Conservation (phyloP, 2,888 invertebrate species). For the Catocala fraxini region DNA sequence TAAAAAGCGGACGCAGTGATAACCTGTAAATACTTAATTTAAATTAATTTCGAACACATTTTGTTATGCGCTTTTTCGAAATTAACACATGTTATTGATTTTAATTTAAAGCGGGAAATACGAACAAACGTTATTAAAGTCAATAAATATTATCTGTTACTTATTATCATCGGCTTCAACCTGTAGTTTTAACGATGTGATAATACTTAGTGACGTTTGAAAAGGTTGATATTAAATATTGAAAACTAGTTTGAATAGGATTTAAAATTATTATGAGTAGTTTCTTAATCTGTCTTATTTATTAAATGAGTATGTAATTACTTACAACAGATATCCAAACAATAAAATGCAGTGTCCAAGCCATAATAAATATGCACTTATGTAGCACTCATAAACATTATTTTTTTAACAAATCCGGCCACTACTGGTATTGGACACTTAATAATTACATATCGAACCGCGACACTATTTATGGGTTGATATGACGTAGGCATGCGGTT, state of each 20-base stretch:
- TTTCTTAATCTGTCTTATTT: constrained; percentile 9
- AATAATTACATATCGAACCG: constrained; percentile 63
- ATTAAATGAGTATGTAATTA: constrained; percentile 28
- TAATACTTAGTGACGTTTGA: background rate
- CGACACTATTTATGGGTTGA: constrained; percentile 59
- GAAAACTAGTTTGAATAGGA: constrained; percentile 16
- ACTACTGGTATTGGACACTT: constrained; percentile 50
- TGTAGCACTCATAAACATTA: constrained; percentile 48
- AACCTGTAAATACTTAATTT: no score
- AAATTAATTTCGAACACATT: no score
- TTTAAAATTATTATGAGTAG: constrained; percentile 11
- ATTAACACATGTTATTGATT: no score
- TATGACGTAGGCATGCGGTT: constrained; percentile 58
- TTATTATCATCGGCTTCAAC: background rate
- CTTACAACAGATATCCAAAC: constrained; percentile 70
- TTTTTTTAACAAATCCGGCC: constrained; percentile 47
- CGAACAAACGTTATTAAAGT: background rate
- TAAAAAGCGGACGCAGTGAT: no score
- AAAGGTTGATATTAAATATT: background rate
- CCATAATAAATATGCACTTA: constrained; percentile 60
- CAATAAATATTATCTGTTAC: background rate
- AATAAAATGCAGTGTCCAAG: constrained; percentile 63
- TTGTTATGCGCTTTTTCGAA: no score
- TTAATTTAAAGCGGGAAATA: background rate
- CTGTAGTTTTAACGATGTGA: background rate